Evolutionary conservation across 2,888 invertebrate species (phyloP), one percentile per base, ranked within the genome.

Genomic region (Apeira syringaria): DNA sequence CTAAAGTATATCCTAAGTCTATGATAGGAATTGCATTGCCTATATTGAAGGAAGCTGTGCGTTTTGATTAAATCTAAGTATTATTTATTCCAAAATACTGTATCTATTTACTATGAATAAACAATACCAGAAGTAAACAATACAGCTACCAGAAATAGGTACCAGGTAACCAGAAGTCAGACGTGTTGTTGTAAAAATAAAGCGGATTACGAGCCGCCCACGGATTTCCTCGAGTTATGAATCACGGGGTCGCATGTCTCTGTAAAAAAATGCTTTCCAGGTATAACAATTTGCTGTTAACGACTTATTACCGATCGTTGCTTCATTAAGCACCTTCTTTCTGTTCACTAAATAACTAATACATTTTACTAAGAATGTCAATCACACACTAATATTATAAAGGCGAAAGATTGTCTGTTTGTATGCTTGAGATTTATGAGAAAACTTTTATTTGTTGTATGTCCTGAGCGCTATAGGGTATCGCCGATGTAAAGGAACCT

Each of bases 131-230:
- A 20, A 32, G 28, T 5, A 11, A 25, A 15, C 27, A 12, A 18
- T 18, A 9, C 25, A 22, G 18, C 12, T 13, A 20, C 10, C 37
- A 17, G 25, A 38, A 45, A 68, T 70, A 75, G 77, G 61, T 62
- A 56, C 63, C 68, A 70, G 71, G 74, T 80, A 76, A 71, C 76
- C 76, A 75, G 68, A 70, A 72, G 57, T 64, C 59, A 62, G 59
- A 47, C 41, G 11, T 10, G 40, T 20, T 22, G 64, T 60, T 69
- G 43, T 76, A 80, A 79, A 81, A 80, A 80, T 80, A 82, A 76
- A 73, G 46, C 64, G 54, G 64, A 67, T 72, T 74, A 69, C 63
- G 71, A 64, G 78, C 73, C 65, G 80, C 81, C 82, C 80, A 78
- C 80, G 65, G 53, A 51, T 69, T 64, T 52, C 50, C 45, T 48